phyloP scores from a whole-genome alignment of 2,113 vertebrate genomes.

The mouse (Mus musculus) region GRCm39 chr3:58804001-58804500 shows the following conservation, averaged over 20 bases:
- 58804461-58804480: not conserved
- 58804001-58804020: not conserved
- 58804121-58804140: not conserved
- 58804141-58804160: not conserved
- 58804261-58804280: not conserved
- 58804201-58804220: not conserved
- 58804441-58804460: not conserved
- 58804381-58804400: constrained; percentile 37
- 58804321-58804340: constrained; percentile 14
- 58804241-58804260: not conserved
- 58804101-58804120: not conserved
- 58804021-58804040: not conserved
- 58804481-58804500: not conserved
- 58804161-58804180: not conserved
- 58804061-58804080: not conserved
- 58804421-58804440: not conserved
- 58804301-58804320: constrained; percentile 16
- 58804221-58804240: not conserved
- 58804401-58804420: constrained; percentile 37
- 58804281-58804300: constrained; percentile 11
- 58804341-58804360: constrained; percentile 26
- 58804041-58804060: not conserved
- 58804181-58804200: not conserved
- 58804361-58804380: constrained; percentile 36
- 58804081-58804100: not conserved